Evolutionary conservation across 2,797 vertebrate genomes (phyloP).

Genomic region (Loris lydekkerianus): DNA sequence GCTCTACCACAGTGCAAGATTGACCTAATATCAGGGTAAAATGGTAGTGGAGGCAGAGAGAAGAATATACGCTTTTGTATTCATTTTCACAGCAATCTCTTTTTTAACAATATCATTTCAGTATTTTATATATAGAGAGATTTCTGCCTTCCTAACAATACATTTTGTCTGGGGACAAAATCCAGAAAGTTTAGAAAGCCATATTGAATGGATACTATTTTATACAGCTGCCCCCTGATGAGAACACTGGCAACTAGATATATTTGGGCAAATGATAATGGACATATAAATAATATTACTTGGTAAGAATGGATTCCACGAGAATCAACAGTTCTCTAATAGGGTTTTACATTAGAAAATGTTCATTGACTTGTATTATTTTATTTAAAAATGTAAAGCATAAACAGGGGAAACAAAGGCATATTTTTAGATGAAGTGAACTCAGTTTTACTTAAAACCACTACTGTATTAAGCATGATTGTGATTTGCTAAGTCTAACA

Average conservation of each 20-base stretch:
- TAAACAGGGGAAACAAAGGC: background rate
- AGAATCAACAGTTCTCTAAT: background rate
- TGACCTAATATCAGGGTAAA: too few species aligned
- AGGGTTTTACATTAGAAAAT: background rate
- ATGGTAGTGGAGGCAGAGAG: background rate
- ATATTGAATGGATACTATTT: background rate
- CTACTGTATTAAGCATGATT: background rate
- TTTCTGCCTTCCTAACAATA: background rate
- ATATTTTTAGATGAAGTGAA: background rate
- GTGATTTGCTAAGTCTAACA: background rate
- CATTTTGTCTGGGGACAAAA: background rate
- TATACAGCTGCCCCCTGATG: background rate
- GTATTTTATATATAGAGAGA: background rate
- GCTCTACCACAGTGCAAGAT: background rate
- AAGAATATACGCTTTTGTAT: background rate
- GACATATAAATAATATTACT: background rate
- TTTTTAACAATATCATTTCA: background rate
- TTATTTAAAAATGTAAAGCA: background rate
- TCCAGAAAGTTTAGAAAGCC: background rate
- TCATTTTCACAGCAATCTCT: background rate
- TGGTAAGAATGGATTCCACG: background rate
- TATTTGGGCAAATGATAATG: background rate
- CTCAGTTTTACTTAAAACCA: background rate
- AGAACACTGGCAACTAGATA: background rate
- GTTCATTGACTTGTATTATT: background rate